A percentile compares a stretch with the other conserved stretches of the same genome.
These are phyloP conservation scores for Eristalinus sepulchralis DNA, from an alignment of 2,888 invertebrate genomes.

Conservation along the genomic window DNA sequence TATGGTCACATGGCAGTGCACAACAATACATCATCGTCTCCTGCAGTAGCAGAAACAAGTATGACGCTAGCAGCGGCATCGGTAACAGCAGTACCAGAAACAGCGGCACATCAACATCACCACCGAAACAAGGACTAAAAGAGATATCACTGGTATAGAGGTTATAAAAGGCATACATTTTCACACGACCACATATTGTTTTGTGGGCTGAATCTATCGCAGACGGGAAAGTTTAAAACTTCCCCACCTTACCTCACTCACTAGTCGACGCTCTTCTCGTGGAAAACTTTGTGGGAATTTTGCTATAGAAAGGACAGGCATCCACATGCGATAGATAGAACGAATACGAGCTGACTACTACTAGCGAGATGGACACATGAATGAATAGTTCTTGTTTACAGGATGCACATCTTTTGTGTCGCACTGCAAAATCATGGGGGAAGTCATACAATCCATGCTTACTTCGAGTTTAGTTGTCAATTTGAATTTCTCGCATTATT, in stretches of 20 bases:
- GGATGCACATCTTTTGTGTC: conserved; percentile 67
- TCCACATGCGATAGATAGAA: not conserved
- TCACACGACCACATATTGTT: conserved; percentile 68
- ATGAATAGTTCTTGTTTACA: conserved; percentile 66
- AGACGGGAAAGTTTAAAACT: conserved; percentile 55
- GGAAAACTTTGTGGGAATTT: conserved; percentile 34
- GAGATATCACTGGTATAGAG: conserved; percentile 60
- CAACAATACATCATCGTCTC: conserved; percentile 69
- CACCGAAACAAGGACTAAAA: conserved; percentile 55
- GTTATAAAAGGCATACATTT: conserved; percentile 67
- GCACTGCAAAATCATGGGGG: conserved; percentile 48
- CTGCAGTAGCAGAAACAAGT: conserved; percentile 47
- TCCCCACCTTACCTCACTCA: conserved; percentile 18
- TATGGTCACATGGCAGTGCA: conserved; percentile 65
- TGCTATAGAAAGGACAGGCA: conserved; percentile 12
- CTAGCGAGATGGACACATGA: conserved; percentile 60
- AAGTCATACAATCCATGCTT: conserved; percentile 59
- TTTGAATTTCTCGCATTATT: conserved; percentile 67
- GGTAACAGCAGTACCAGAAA: conserved; percentile 7
- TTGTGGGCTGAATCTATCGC: conserved; percentile 57
- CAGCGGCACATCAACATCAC: conserved; percentile 31
- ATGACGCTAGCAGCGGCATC: conserved; percentile 5
- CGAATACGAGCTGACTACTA: not conserved
- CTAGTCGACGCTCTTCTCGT: conserved; percentile 19
- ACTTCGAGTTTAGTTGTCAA: conserved; percentile 68